Evolutionary conservation across 2,888 invertebrate genomes (phyloP), one percentile per base, ranked within the genome.

Genomic region (Schizaphis graminum): DNA sequence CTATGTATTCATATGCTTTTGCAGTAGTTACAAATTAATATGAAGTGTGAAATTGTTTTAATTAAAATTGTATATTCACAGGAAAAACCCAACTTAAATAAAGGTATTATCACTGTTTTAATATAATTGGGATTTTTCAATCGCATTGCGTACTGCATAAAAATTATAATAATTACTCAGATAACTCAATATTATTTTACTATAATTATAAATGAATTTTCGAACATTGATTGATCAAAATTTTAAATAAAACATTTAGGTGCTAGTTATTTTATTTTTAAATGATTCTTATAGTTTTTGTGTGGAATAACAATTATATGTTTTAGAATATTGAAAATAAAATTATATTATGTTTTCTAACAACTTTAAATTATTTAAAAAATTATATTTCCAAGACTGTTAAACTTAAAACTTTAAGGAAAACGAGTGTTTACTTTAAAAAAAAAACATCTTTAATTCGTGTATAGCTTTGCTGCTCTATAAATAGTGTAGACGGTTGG

Each of bases 401-500:
- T 16, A n/a, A 3, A 5, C 1, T 4, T 16, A 53, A 53, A 16
- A 16, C 16, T 67, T 67, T 67, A 0, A 5, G 0, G 1, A 5
- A 67, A n/a, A n/a, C 13, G n/a, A 67, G 16, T 67, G 67, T 61
- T 28, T 61, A 61, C 10, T 61, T 61, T 28, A 28, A 11, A 57
- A 57, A 57, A 61, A 0, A 61, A 61, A 3, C 26, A n/a, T 4
- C 11, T 28, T 61, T 28, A 28, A 61, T n/a, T 11, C 16, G 10
- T 16, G 1, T n/a, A 67, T n/a, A 67, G 67, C 67, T n/a, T 67
- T 67, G 4, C n/a, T 16, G n/a, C 16, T 67, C n/a, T 28, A 61
- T n/a, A n/a, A n/a, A n/a, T n/a, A 5, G 7, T 67, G 0, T n/a
- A 24, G n/a, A 67, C n/a, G 3, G 3, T 0, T 44, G 16, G 11